Conservation (phyloP, 1,140 invertebrate species). For the Scaptomyza pallida region DNA sequence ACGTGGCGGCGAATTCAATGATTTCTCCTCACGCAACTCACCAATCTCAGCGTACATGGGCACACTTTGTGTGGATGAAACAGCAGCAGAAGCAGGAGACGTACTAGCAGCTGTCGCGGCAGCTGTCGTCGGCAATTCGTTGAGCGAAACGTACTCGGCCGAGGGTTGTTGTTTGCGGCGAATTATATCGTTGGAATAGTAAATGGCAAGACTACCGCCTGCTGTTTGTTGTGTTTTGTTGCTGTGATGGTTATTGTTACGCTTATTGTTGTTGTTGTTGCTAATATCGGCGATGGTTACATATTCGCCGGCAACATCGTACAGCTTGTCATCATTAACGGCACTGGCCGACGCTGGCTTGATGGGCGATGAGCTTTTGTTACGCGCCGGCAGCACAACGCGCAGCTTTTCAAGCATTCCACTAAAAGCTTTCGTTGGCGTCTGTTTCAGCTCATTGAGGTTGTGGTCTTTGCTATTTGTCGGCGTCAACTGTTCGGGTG, state of each 20-base stretch:
- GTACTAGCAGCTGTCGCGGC: slow-evolving; percentile 18
- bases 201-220: slow-evolving; percentile 78
- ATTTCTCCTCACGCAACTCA: slow-evolving; percentile 75
- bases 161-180: slow-evolving; percentile 76
- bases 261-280: slow-evolving; percentile 87
- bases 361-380: slow-evolving; percentile 78
- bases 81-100: slow-evolving; percentile 5
- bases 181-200: slow-evolving; percentile 86
- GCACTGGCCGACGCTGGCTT: slow-evolving; percentile 65
- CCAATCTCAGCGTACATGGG: slow-evolving; percentile 82
- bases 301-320: slow-evolving; percentile 90
- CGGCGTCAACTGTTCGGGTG: slow-evolving; percentile 61
- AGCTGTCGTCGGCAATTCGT: slow-evolving; percentile 87
- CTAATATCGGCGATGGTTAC: slow-evolving; percentile 92
- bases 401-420: slow-evolving; percentile 87
- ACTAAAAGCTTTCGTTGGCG: slow-evolving; percentile 85
- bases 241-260: slow-evolving; percentile 9
- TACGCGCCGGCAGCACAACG: slow-evolving; percentile 86
- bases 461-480: slow-evolving; percentile 77
- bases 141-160: slow-evolving; percentile 91
- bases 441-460: slow-evolving; percentile 75
- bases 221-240: slow-evolving; percentile 40
- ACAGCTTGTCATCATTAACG: slow-evolving; percentile 83
- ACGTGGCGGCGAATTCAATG: slow-evolving; percentile 82
- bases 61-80: slow-evolving; percentile 28